Conservation (phyloP, 1,140 invertebrate genomes). For the Watersipora subatra region DNA sequence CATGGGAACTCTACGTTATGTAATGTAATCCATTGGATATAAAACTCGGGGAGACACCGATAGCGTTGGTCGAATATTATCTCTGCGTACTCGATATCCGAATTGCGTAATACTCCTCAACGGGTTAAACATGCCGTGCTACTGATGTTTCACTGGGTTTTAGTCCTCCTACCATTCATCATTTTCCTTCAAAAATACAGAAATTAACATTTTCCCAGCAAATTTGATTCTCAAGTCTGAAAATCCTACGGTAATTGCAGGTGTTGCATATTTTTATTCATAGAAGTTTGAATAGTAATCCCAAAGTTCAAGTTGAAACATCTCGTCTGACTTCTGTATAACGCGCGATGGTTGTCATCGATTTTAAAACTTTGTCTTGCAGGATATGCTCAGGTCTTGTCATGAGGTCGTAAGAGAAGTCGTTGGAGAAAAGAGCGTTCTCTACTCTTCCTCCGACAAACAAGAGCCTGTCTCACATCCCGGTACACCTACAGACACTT, state of each 20-base stretch:
- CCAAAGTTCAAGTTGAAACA: background rate
- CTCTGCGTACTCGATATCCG: no score
- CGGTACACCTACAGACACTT: background rate
- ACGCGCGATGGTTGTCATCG: no score
- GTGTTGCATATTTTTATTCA: background rate
- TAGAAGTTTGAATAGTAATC: background rate
- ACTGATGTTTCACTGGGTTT: no score
- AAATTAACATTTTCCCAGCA: background rate
- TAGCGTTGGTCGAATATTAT: no score
- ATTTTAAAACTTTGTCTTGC: background rate
- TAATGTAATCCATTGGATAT: no score
- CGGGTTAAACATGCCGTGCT: no score
- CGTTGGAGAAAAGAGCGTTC: background rate
- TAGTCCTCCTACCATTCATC: no score
- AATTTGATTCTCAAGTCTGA: background rate
- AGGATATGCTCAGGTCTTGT: background rate
- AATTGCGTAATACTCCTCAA: no score
- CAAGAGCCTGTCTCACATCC: background rate
- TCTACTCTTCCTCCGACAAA: background rate
- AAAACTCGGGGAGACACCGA: no score
- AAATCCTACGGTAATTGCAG: background rate
- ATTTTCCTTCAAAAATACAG: background rate
- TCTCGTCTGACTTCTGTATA: background rate
- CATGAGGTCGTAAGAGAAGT: background rate
- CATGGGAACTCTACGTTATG: no score